Evolutionary conservation across 2,888 invertebrate species (phyloP).

Genomic region (Cyclophora punctaria): DNA sequence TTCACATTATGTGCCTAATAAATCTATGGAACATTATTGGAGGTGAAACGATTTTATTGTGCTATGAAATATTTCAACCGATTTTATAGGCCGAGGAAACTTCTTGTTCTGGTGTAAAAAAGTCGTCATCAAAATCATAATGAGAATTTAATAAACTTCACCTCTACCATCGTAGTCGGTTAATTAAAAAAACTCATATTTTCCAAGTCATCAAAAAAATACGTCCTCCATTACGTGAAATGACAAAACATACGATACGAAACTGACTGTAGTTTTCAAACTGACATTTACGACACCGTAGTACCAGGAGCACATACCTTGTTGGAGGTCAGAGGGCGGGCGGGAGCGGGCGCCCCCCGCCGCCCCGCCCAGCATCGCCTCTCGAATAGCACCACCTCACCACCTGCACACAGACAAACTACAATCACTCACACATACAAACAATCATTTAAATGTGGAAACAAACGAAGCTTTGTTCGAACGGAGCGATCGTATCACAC

Average conservation of each 20-base stretch:
- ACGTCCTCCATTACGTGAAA: too few relatives aligned
- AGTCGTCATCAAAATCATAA: too few relatives aligned
- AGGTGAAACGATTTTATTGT: too few relatives aligned
- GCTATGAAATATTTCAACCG: too few relatives aligned
- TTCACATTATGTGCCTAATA: constrained; percentile 1
- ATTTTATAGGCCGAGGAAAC: too few relatives aligned
- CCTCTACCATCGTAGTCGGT: too few relatives aligned
- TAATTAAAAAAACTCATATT: too few relatives aligned
- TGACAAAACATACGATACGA: too few relatives aligned
- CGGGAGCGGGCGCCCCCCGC: constrained; percentile 75
- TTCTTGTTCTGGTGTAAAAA: too few relatives aligned
- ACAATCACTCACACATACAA: constrained; percentile 12
- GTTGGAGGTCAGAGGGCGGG: constrained; percentile 70
- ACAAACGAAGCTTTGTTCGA: constrained; percentile 19
- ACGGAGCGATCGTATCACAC: constrained; percentile 11
- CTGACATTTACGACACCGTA: constrained; percentile 17
- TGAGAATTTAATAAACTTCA: too few relatives aligned
- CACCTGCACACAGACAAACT: constrained; percentile 45
- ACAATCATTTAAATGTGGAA: constrained; percentile 2
- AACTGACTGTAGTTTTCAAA: constrained; percentile 7
- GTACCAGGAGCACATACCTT: constrained; percentile 61
- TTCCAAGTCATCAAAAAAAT: too few relatives aligned
- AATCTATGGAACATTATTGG: not conserved
- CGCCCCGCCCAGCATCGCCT: constrained; percentile 74
- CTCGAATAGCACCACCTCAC: constrained; percentile 59